Evolutionary conservation across 2,888 invertebrate species (phyloP).

Genomic region (Erebia palarica): DNA sequence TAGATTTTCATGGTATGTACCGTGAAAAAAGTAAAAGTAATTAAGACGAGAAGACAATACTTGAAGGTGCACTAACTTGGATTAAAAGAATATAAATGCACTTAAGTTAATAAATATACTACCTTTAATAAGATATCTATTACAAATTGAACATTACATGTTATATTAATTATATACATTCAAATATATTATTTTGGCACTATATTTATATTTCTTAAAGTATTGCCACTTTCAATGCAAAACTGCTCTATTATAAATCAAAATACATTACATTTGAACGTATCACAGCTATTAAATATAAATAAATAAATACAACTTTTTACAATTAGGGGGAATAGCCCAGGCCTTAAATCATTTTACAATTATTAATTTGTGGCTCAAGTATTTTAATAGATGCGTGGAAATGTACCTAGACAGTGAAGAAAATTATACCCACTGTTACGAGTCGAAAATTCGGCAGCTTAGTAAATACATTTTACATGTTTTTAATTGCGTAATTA

Average conservation of each 20-base stretch:
- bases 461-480: slow-evolving; percentile 2
- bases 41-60: too few relatives aligned
- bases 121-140: neutral
- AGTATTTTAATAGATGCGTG: slow-evolving; percentile 22
- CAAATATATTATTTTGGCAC: slow-evolving; percentile 38
- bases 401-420: too few relatives aligned
- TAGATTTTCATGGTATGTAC: too few relatives aligned
- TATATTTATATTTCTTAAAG: slow-evolving; percentile 25
- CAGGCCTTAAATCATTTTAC: slow-evolving; percentile 4
- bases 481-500: neutral
- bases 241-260: slow-evolving; percentile 16
- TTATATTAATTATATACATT: slow-evolving; percentile 14
- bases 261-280: slow-evolving; percentile 40
- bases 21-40: too few relatives aligned
- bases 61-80: too few relatives aligned
- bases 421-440: too few relatives aligned
- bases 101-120: neutral
- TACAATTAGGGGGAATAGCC: slow-evolving; percentile 57
- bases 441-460: neutral
- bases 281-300: slow-evolving; percentile 59
- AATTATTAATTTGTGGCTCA: slow-evolving; percentile 33
- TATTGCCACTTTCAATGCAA: slow-evolving; percentile 28
- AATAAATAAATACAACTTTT: slow-evolving; percentile 71
- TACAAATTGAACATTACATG: slow-evolving; percentile 28
- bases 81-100: too few relatives aligned